Conservation (phyloP, 2,888 invertebrate species). For the Oxycera nigricornis region DNA sequence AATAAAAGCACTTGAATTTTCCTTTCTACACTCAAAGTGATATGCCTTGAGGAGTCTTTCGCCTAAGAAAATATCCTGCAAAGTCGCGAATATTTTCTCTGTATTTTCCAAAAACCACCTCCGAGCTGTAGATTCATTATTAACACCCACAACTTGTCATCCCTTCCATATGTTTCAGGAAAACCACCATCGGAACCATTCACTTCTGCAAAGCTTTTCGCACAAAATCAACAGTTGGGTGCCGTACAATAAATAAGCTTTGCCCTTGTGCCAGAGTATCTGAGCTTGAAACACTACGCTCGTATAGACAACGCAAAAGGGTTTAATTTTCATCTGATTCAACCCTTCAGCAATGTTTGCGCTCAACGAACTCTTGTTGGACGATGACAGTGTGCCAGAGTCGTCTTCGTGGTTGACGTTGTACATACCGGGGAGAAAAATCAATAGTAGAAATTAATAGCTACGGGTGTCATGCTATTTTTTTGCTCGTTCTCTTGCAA, state of each 20-base stretch:
- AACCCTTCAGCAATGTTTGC: neutral
- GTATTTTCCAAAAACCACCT: no score
- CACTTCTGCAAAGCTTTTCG: neutral
- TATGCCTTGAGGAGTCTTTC: no score
- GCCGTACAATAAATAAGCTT: neutral
- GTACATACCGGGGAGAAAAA: neutral
- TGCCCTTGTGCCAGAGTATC: no score
- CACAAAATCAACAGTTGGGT: neutral
- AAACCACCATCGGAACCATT: no score
- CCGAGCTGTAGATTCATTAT: no score
- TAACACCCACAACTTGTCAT: no score
- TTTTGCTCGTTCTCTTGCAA: neutral
- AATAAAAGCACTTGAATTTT: no score
- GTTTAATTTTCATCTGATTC: neutral
- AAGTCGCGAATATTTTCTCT: no score
- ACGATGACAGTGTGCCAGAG: neutral
- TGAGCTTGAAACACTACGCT: no score
- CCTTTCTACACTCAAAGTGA: no score
- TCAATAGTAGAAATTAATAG: neutral
- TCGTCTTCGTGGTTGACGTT: neutral
- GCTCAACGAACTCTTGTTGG: neutral
- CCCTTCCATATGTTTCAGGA: no score
- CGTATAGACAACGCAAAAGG: neutral
- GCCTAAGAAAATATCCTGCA: no score
- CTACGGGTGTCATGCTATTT: neutral